These are phyloP conservation scores for Anagyrus pseudococci DNA, from an alignment of 2,888 invertebrate genomes.

Conservation along the genomic window DNA sequence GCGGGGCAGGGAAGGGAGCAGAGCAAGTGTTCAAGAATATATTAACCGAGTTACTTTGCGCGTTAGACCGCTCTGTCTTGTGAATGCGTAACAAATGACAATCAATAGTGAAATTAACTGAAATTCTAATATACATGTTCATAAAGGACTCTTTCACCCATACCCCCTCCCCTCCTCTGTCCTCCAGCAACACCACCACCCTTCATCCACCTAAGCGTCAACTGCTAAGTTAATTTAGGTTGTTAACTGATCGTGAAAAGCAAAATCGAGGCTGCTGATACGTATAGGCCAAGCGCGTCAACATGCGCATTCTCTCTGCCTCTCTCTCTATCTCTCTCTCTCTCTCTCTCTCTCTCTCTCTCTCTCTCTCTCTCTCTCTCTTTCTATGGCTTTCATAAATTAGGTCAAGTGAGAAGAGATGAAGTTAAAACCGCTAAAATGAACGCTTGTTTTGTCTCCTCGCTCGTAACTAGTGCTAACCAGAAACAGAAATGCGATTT, in stretches of 20 bases:
- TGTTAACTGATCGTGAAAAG: slow-evolving; percentile 33
- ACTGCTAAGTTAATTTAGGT: slow-evolving; percentile 34
- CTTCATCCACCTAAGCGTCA: no score
- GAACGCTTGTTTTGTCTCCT: slow-evolving; percentile 33
- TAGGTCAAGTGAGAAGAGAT: slow-evolving; percentile 37
- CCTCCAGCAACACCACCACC: no score
- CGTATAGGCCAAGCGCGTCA: slow-evolving; percentile 16
- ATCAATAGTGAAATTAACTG: slow-evolving; percentile 30
- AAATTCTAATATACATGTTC: slow-evolving; percentile 25
- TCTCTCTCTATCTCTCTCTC: background rate
- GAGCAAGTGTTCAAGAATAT: no score
- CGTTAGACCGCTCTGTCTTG: background rate
- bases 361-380: background rate
- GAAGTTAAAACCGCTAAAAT: slow-evolving; percentile 34
- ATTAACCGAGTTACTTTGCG: background rate
- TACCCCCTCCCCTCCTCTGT: no score
- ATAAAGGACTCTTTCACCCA: no score
- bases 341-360: no score
- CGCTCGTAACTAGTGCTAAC: slow-evolving; percentile 26
- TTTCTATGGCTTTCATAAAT: slow-evolving; percentile 26
- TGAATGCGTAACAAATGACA: slow-evolving; percentile 19
- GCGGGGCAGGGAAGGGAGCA: no score
- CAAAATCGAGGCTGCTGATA: slow-evolving; percentile 18
- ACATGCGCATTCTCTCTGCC: slow-evolving; percentile 1
- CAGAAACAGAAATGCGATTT: slow-evolving; percentile 29